A percentile compares a stretch with the other conserved stretches of the same genome.
These are phyloP conservation scores for Metacarcinus magister DNA, from an alignment of 2,888 invertebrate genomes.

Conservation along the genomic window DNA sequence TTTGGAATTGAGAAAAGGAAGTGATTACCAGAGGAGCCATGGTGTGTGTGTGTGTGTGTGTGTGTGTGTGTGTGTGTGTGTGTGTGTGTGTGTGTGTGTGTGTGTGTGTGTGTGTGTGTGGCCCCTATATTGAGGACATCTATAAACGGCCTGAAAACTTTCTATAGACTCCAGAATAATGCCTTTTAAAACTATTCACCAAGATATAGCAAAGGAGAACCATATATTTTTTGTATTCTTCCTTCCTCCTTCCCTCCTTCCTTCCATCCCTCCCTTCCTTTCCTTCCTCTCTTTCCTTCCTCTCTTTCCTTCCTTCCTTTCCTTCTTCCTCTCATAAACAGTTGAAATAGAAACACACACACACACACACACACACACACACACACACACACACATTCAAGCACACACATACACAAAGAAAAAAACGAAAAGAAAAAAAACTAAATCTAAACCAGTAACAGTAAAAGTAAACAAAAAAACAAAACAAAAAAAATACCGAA, in stretches of 20 bases:
- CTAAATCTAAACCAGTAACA: too few relatives aligned
- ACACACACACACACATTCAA: neutral
- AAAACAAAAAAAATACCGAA: neutral
- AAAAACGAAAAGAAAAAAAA: neutral
- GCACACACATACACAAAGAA: neutral
- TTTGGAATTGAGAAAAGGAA: neutral
- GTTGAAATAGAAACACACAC: neutral
- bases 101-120: conserved; percentile 26
- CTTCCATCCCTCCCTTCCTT: neutral
- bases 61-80: conserved; percentile 26
- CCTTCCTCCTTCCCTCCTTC: neutral
- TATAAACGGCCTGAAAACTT: neutral
- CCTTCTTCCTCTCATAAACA: neutral
- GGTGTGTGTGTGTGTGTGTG: neutral
- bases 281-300: too few relatives aligned
- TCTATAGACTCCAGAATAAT: neutral
- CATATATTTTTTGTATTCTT: neutral
- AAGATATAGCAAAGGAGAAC: neutral
- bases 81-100: conserved; percentile 26
- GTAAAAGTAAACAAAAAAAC: neutral
- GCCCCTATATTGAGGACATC: neutral
- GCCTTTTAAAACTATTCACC: neutral
- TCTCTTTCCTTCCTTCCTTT: neutral
- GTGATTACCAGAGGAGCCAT: neutral
- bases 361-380: neutral